Evolutionary conservation across 1,140 invertebrate species (phyloP).

Genomic region (honey bee (Apis mellifera)): Amel_HAv3.1 CM009942.2:10959001-10959500

Average conservation of each 20-base stretch:
- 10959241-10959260: background rate
- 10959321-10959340: background rate
- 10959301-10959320: slow-evolving; percentile 5
- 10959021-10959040: slow-evolving; percentile 20
- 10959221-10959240: no score
- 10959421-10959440: slow-evolving; percentile 39
- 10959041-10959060: no score
- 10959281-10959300: background rate
- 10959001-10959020: background rate
- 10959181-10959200: no score
- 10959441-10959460: slow-evolving; percentile 18
- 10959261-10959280: background rate
- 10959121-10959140: background rate
- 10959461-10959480: background rate
- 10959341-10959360: background rate
- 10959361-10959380: slow-evolving; percentile 45
- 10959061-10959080: slow-evolving; percentile 25
- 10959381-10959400: no score
- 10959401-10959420: slow-evolving; percentile 33
- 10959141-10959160: background rate
- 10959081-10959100: background rate
- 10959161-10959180: background rate
- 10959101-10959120: background rate
- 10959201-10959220: no score
- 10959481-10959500: slow-evolving; percentile 48